Evolutionary conservation across 2,797 vertebrate species (phyloP), one percentile per base, ranked within the genome.

Genomic region (Aldrovandia affinis): DNA sequence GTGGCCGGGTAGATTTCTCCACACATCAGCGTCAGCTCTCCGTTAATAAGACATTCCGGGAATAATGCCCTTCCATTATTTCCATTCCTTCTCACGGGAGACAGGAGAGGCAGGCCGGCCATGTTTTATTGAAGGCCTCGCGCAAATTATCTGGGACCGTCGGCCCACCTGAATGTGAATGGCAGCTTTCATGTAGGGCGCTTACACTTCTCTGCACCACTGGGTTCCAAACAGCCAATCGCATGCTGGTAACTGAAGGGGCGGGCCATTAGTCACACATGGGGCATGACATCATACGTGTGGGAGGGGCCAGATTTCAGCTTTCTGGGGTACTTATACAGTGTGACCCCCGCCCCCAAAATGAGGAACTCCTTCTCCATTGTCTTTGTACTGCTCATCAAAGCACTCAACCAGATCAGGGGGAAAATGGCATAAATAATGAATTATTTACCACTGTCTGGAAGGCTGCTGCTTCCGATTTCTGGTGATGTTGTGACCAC

Each of bases 221-320:
- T 68, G 55, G 42, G 30, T 36, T 78, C 28, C 15, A 59, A 61
- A 57, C 33, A 47, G 28, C 80, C 25, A n/a, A 44, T 73, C 14
- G 9, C 5, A 30, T 0, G 52, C 54, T 77, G 65, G 28, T 85
- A 65, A 84, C 18, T 30, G 57, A 79, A 44, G 12, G 61, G 75
- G 52, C 0, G 59, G 57, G 14, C 55, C 28, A 1, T 65, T 78
- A 33, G 57, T 78, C 36, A 18, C 59, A 93, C 94, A 96, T 93
- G 95, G 94, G 39, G 95, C 95, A 92, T 84, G 39, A 36, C 54
- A 81, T 63, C 15, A 15, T 30, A n/a, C n/a, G n/a, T 52, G 55
- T 42, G 39, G 73, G 36, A 22, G 30, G 12, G 63, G 10, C 73
- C 36, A 44, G 18, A 77, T 44, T 77, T 10, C 22, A 44, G 73